Conservation (phyloP, 2,797 vertebrate species). For the Pelochelys cantorii region DNA sequence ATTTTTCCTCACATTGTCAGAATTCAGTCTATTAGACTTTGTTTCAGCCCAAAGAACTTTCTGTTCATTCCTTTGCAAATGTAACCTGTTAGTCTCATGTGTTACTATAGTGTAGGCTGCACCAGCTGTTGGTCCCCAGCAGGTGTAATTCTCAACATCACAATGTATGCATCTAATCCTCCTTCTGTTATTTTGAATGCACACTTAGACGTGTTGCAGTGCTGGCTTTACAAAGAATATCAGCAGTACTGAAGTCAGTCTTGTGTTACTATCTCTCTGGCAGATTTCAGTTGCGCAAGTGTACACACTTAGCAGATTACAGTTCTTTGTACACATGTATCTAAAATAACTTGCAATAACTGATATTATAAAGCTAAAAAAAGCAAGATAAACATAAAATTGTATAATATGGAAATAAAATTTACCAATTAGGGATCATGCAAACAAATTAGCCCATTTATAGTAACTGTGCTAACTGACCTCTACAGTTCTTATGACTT, state of each 20-base stretch:
- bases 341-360: background rate
- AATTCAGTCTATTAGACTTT: background rate
- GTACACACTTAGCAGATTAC: background rate
- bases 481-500: background rate
- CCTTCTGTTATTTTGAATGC: background rate
- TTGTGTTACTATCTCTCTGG: background rate
- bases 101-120: background rate
- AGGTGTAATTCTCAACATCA: background rate
- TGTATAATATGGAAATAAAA: background rate
- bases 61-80: background rate
- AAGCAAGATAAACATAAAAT: background rate
- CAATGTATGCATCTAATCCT: background rate
- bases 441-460: background rate
- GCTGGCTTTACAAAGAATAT: background rate
- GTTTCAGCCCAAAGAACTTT: background rate
- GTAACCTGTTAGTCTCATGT: background rate
- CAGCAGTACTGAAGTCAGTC: background rate
- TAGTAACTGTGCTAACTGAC: background rate
- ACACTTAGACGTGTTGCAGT: background rate
- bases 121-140: too few relatives aligned
- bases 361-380: background rate
- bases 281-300: background rate
- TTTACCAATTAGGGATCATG: background rate
- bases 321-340: background rate
- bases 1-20: background rate